Evolutionary conservation across 2,888 invertebrate genomes (phyloP).

Genomic region (Nymphalis urticae): DNA sequence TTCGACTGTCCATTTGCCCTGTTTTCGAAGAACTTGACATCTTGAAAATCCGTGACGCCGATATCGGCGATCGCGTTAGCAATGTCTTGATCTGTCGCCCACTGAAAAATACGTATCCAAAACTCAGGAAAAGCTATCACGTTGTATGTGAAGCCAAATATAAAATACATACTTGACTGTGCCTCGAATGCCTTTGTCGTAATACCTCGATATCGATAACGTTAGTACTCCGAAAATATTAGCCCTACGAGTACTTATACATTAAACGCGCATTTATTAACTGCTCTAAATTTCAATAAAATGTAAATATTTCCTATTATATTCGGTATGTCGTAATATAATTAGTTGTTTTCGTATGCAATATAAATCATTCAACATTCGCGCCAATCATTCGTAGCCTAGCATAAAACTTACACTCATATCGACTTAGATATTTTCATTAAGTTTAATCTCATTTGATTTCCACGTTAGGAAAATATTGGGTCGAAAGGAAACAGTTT

Average conservation of each 20-base stretch:
- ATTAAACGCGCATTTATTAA: not conserved
- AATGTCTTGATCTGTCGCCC: slow-evolving; percentile 99
- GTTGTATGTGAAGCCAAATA: slow-evolving; percentile 43
- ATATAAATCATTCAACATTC: slow-evolving; percentile 8
- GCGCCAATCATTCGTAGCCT: slow-evolving; percentile 19
- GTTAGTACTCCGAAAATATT: not conserved
- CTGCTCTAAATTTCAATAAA: not conserved
- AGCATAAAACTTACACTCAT: slow-evolving; percentile 2
- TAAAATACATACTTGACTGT: slow-evolving; percentile 44
- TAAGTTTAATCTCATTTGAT: slow-evolving; percentile 20
- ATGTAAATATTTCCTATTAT: not conserved
- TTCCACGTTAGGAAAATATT: slow-evolving; percentile 52
- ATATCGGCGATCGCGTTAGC: slow-evolving; percentile 93
- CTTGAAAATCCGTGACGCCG: slow-evolving; percentile 96
- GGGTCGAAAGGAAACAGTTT: slow-evolving; percentile 78
- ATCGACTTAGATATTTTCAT: slow-evolving; percentile 5
- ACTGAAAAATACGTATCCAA: slow-evolving; percentile 84
- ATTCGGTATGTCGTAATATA: not conserved
- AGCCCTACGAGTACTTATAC: not conserved
- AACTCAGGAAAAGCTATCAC: slow-evolving; percentile 55
- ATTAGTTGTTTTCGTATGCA: not conserved
- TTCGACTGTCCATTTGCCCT: slow-evolving; percentile 99
- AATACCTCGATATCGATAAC: slow-evolving; percentile 10
- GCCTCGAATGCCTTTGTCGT: slow-evolving; percentile 32
- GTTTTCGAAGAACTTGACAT: slow-evolving; percentile 99